Evolutionary conservation across 2,797 vertebrate species (phyloP).

Genomic region (Nannoperca obscura): DNA sequence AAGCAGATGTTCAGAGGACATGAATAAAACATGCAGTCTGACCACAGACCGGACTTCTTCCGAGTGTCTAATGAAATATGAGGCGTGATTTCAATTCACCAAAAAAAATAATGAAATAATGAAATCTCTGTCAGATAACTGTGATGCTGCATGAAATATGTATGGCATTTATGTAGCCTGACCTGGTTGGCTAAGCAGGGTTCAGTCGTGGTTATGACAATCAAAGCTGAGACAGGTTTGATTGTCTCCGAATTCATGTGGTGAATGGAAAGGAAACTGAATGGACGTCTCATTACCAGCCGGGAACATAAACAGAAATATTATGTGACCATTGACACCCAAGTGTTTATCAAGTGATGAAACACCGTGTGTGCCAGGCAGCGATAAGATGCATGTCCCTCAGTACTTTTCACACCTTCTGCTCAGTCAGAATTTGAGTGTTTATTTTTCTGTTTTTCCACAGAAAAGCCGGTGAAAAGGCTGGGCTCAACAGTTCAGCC

Average conservation of each 20-base stretch:
- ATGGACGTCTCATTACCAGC: slow-evolving; percentile 61
- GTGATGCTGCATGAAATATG: slow-evolving; percentile 81
- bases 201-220: slow-evolving; percentile 69
- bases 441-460: slow-evolving; percentile 49
- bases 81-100: slow-evolving; percentile 75
- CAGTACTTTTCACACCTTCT: slow-evolving; percentile 66
- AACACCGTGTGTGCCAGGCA: slow-evolving; percentile 43
- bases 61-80: slow-evolving; percentile 80
- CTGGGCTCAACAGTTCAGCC: slow-evolving; percentile 71
- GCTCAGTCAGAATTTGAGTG: slow-evolving; percentile 63
- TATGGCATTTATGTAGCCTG: slow-evolving; percentile 74
- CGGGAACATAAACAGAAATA: slow-evolving; percentile 63
- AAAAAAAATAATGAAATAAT: slow-evolving; percentile 36
- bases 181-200: slow-evolving; percentile 69
- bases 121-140: slow-evolving; percentile 71
- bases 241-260: slow-evolving; percentile 49
- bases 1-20: slow-evolving; percentile 81
- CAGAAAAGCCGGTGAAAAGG: slow-evolving; percentile 57
- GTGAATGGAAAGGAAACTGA: slow-evolving; percentile 65
- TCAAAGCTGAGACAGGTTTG: slow-evolving; percentile 73
- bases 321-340: slow-evolving; percentile 51
- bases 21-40: slow-evolving; percentile 85
- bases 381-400: slow-evolving; percentile 43
- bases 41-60: slow-evolving; percentile 66
- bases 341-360: slow-evolving; percentile 58